Evolutionary conservation across 2,797 vertebrate genomes (phyloP), one percentile per base, ranked within the genome.

Genomic region (Pipistrellus nathusii): DNA sequence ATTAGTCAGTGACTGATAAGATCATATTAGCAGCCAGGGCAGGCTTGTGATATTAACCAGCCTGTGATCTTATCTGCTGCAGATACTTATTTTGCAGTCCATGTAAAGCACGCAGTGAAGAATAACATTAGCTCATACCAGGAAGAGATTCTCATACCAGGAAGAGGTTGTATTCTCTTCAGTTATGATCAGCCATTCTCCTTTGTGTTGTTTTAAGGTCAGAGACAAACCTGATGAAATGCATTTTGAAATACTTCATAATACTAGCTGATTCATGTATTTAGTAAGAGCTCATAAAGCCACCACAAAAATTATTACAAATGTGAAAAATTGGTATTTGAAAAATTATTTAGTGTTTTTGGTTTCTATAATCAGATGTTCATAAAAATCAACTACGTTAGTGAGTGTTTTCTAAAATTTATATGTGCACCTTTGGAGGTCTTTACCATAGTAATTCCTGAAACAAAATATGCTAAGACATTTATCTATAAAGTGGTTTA

Each of bases 1-100:
- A 97, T 97, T 91, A 93, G 88, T 97, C 93, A 93, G 96, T 97
- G 89, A 25, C 68, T 94, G 97, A 98, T 98, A 98, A 97, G 86
- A 98, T 98, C 97, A 66, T 90, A 96, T 94, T 90, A 96, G 62
- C 87, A 97, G 72, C 92, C 96, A 13, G 21, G 72, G 32, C 75
- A 96, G 85, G 27, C 85, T 95, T 96, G 91, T 96, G 86, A 93
- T 96, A 97, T 93, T 87, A 97, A 96, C 76, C 53, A 89, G 86
- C 81, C 35, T 92, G 90, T 51, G 93, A 97, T 97, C 77, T 80
- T 97, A 97, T 97, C 72, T 41, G 76, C 71, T 94, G 32, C 32
- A 95, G 32, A 27, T 94, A 94, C 96, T 96, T 96, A 93, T 81
- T 90, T 94, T 94, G 51, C 85, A 91, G 46, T 23, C 85, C 90